Percentiles rank a stretch among this genome's conserved stretches.
Conservation (phyloP, 2,888 invertebrate species). For the Leptopterna dolabrata region DNA sequence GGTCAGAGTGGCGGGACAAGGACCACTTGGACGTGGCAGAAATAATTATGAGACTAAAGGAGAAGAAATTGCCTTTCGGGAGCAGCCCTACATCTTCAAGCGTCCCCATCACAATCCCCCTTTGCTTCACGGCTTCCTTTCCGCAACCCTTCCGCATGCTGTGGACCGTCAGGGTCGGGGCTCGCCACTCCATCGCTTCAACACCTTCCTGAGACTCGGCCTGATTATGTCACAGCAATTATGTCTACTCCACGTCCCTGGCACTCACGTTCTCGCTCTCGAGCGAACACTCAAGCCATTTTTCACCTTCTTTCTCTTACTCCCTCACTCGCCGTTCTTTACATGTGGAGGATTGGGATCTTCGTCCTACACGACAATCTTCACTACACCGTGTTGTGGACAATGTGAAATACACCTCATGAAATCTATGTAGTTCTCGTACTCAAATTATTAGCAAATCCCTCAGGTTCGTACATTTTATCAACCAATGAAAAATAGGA, state of each 20-base stretch:
- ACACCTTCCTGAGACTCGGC: slow-evolving; percentile 42
- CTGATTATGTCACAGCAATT: slow-evolving; percentile 51
- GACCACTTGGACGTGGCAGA: slow-evolving; percentile 30
- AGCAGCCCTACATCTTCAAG: slow-evolving; percentile 17
- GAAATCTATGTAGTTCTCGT: too few relatives aligned
- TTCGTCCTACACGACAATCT: not conserved
- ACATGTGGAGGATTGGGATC: not conserved
- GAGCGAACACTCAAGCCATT: not conserved
- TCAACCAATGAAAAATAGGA: too few relatives aligned
- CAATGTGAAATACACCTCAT: too few relatives aligned
- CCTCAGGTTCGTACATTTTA: too few relatives aligned
- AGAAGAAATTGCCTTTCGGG: slow-evolving; percentile 18
- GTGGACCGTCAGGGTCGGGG: not conserved
- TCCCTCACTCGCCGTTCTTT: not conserved
- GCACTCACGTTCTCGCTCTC: slow-evolving; percentile 10
- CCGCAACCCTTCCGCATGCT: not conserved
- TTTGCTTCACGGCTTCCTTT: not conserved
- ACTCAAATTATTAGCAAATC: too few relatives aligned
- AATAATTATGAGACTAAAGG: slow-evolving; percentile 33
- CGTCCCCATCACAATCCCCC: not conserved
- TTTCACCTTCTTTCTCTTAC: not conserved
- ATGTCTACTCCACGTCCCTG: slow-evolving; percentile 31
- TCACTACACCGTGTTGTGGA: not conserved
- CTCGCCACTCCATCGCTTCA: slow-evolving; percentile 7
- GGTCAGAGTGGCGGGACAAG: not conserved